A percentile compares a stretch with the other conserved stretches of the same genome.
Evolutionary conservation across 1,140 invertebrate genomes (phyloP).

Genomic region (Diprion similis): DNA sequence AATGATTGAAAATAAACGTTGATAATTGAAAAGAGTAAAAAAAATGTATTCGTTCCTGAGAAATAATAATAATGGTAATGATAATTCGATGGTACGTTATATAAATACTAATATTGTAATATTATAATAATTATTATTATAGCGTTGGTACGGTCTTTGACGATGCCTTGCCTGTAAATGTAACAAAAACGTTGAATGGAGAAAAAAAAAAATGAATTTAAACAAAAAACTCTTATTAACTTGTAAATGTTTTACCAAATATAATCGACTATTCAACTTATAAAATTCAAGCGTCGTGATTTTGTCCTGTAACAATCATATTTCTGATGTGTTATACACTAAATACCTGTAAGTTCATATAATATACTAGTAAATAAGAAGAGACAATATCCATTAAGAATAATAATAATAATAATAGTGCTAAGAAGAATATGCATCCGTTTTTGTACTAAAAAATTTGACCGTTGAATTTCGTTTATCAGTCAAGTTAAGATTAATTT

Average conservation of each 20-base stretch:
- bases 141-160: conserved; percentile 61
- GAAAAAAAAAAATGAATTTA: conserved; percentile 33
- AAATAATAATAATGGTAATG: conserved; percentile 44
- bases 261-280: conserved; percentile 62
- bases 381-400: no score
- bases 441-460: no score
- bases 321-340: no score
- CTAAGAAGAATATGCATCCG: no score
- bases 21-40: conserved; percentile 46
- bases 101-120: conserved; percentile 58
- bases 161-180: conserved; percentile 63
- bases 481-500: no score
- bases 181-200: conserved; percentile 55
- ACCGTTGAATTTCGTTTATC: no score
- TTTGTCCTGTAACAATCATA: neutral
- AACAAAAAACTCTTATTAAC: conserved; percentile 56
- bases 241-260: conserved; percentile 65
- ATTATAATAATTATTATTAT: conserved; percentile 56
- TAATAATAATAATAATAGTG: no score
- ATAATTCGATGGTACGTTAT: conserved; percentile 61
- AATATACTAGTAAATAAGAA: no score
- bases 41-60: conserved; percentile 58
- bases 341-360: no score
- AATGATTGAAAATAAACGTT: conserved; percentile 42
- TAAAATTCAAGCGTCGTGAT: neutral